Conservation (phyloP, 2,797 vertebrate genomes). For the Sebastes variabilis region DNA sequence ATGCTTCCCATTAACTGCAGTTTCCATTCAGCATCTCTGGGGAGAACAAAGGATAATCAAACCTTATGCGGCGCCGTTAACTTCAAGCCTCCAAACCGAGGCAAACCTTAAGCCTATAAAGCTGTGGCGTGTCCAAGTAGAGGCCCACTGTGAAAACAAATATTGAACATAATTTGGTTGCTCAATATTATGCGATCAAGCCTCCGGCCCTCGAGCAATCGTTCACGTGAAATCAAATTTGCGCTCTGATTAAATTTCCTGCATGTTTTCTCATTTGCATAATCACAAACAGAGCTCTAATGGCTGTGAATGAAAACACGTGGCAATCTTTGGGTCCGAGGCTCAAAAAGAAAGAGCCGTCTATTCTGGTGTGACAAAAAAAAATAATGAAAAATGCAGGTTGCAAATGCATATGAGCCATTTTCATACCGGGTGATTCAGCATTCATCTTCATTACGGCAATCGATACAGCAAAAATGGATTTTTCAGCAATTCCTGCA, state of each 20-base stretch:
- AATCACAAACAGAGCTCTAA: slow-evolving; percentile 79
- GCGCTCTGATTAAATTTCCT: slow-evolving; percentile 82
- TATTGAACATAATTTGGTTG: slow-evolving; percentile 68
- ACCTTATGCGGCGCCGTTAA: slow-evolving; percentile 51
- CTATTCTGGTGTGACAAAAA: slow-evolving; percentile 1
- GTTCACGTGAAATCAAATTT: slow-evolving; percentile 82
- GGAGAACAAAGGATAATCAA: slow-evolving; percentile 75
- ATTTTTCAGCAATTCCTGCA: slow-evolving; percentile 72
- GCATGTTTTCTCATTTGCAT: slow-evolving; percentile 81
- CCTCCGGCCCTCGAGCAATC: slow-evolving; percentile 64
- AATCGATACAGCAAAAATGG: slow-evolving; percentile 71
- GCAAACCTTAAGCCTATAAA: slow-evolving; percentile 64
- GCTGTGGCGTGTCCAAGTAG: slow-evolving; percentile 57
- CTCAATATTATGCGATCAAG: slow-evolving; percentile 60
- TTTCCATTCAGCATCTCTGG: slow-evolving; percentile 68
- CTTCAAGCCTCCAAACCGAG: slow-evolving; percentile 54
- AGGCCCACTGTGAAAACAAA: slow-evolving; percentile 64
- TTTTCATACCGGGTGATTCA: slow-evolving; percentile 65
- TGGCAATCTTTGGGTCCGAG: slow-evolving; percentile 55
- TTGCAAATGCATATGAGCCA: slow-evolving; percentile 35
- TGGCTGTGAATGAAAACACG: slow-evolving; percentile 76
- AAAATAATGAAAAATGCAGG: slow-evolving; percentile 22
- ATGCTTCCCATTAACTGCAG: slow-evolving; percentile 67
- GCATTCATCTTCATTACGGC: slow-evolving; percentile 78
- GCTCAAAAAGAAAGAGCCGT: slow-evolving; percentile 30